These are phyloP conservation scores for Noctua fimbriata DNA, from an alignment of 2,888 invertebrate genomes.

Conservation along the genomic window DNA sequence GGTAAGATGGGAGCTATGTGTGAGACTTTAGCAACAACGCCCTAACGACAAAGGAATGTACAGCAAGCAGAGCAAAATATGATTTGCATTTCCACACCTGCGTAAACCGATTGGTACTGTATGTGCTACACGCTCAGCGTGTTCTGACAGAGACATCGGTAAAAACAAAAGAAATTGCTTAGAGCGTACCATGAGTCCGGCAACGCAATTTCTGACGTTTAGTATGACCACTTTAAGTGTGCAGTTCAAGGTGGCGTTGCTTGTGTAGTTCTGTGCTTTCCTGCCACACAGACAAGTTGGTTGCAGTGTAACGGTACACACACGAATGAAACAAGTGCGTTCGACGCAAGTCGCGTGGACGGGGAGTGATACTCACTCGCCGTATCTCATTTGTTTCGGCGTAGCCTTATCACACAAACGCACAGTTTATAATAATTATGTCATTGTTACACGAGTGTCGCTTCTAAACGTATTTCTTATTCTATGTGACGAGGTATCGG, in stretches of 20 bases:
- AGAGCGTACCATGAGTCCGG: not conserved
- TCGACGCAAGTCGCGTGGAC: too few relatives aligned
- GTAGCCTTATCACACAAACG: not conserved
- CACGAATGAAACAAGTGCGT: not conserved
- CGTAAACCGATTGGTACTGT: not conserved
- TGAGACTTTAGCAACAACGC: not conserved
- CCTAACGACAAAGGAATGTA: not conserved
- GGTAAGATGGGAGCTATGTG: not conserved
- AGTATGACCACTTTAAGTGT: not conserved
- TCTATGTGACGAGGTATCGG: slow-evolving; percentile 37
- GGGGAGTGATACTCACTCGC: not conserved
- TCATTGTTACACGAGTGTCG: not conserved
- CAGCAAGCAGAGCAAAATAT: not conserved
- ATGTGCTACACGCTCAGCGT: not conserved
- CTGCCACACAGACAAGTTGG: not conserved
- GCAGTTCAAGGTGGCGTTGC: not conserved
- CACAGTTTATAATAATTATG: not conserved
- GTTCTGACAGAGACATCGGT: not conserved
- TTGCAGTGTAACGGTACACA: not conserved
- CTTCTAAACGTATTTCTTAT: slow-evolving; percentile 1
- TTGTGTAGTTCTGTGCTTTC: not conserved
- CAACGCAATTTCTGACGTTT: not conserved
- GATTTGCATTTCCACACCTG: not conserved
- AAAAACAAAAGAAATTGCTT: not conserved
- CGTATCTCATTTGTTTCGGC: not conserved